phyloP scores from a whole-genome alignment of 2,888 invertebrate genomes.

The Corbicula japonica region DNA sequence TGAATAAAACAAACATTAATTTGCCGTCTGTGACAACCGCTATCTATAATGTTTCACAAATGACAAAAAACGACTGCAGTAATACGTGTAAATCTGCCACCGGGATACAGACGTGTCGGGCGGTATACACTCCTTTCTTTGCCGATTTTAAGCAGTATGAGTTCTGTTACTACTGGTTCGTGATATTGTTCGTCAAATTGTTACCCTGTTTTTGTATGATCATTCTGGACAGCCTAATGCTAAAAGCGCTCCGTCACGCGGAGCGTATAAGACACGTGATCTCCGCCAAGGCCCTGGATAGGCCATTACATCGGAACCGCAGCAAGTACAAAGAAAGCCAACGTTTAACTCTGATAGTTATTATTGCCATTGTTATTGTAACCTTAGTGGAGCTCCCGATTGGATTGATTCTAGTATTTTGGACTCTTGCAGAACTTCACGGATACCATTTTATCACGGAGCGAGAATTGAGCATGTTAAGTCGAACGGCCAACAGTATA shows the following conservation, averaged over 20 bases:
- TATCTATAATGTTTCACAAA: neutral
- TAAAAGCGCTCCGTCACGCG: conserved; percentile 94
- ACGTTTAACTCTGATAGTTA: conserved; percentile 84
- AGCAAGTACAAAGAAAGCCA: conserved; percentile 72
- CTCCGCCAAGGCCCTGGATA: conserved; percentile 89
- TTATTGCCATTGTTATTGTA: conserved; percentile 86
- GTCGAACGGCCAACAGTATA: conserved; percentile 93
- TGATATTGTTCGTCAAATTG: conserved; percentile 96
- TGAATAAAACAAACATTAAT: too few species aligned
- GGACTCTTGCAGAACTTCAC: conserved; percentile 89
- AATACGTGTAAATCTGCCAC: conserved; percentile 27
- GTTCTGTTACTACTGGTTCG: conserved; percentile 91
- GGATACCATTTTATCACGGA: conserved; percentile 56
- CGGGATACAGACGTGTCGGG: conserved; percentile 67
- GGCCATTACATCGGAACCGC: conserved; percentile 51
- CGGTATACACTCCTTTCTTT: conserved; percentile 65
- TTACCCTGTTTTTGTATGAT: conserved; percentile 95
- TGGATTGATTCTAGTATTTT: conserved; percentile 88
- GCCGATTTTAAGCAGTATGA: conserved; percentile 90
- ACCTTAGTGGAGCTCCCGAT: conserved; percentile 87
- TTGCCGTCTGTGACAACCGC: too few species aligned
- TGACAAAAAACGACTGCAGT: too few species aligned
- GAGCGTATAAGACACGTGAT: conserved; percentile 91
- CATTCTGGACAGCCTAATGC: conserved; percentile 94
- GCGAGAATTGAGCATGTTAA: conserved; percentile 59